Base-by-base conservation (phyloP, 2,888 invertebrate species). In the Muscina levida region DNA sequence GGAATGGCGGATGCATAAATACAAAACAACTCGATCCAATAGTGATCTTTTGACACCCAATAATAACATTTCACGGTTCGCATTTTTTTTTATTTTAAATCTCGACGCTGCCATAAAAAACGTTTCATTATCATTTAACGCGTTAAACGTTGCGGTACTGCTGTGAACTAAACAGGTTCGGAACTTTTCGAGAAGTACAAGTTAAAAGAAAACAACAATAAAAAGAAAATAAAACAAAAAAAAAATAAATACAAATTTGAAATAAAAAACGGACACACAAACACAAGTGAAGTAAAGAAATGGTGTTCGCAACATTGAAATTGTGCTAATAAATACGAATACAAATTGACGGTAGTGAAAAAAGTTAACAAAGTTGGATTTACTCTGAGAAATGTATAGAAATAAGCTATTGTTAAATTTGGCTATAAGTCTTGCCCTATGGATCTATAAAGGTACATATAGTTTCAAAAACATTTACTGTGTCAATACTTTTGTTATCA, bases 101-200 rank as follows among this genome's bases (percentile, higher is more conserved):
- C 26, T 72, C 71, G 62, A 39, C 67, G 37, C 67, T 74, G 66
- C 74, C 62, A 53, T 66, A 74, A 73, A 75, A 56, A 77, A 42
- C 31, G 37, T 53, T 76, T 84, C 79, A 84, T 83, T 84, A 80
- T 72, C 77, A 73, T 46, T 77, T 81, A 68, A 76, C 82, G 65
- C 80, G 80, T 72, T 72, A 73, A 82, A 77, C 82, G 79, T 72
- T 75, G 72, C 72, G 83, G 83, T 83, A 73, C 71, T 72, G 72
- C 37, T 67, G 57, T 39, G 46, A n/a, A 48, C 46, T 72, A 59
- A 57, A 57, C 84, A 86, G 80, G 85, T 87, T 79, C 59, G 31
- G 70, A 65, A 53, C 56, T 24, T 53, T 62, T 44, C 24, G 42
- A 78, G 57, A 31, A 74, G 39, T 13, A 10, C n/a, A 53, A n/a